phyloP scores from a whole-genome alignment of 2,797 vertebrate genomes.

The Fundulus diaphanus region DNA sequence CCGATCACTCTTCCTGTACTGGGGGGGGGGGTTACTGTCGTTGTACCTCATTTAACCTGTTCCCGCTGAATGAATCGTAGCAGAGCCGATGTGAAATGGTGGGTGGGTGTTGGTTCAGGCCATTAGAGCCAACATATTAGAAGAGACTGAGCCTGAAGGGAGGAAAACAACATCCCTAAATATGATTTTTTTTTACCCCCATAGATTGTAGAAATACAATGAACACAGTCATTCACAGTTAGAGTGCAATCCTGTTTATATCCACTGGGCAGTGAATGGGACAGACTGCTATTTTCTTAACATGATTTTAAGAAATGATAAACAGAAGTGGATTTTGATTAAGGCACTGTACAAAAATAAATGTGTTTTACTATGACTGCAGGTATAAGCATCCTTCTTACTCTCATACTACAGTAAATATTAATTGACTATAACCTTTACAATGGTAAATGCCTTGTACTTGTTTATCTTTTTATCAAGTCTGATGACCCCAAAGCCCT shows the following conservation, averaged over 20 bases:
- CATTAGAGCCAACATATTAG: neutral
- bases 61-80: neutral
- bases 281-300: neutral
- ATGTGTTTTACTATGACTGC: neutral
- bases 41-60: constrained; percentile 7
- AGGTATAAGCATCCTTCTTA: neutral
- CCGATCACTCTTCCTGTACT: neutral
- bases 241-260: neutral
- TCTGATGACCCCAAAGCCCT: too few relatives aligned
- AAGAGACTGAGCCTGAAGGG: neutral
- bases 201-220: neutral
- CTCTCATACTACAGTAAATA: neutral
- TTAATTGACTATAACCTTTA: neutral
- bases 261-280: neutral
- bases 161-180: neutral
- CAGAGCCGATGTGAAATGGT: neutral
- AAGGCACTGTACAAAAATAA: neutral
- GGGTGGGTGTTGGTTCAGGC: neutral
- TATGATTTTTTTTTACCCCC: neutral
- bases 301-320: neutral
- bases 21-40: neutral
- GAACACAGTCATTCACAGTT: neutral
- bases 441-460: too few relatives aligned
- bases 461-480: too few relatives aligned
- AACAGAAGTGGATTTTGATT: neutral